These are phyloP conservation scores for Geotrupes spiniger DNA, from an alignment of 2,888 invertebrate species.

Conservation along the genomic window DNA sequence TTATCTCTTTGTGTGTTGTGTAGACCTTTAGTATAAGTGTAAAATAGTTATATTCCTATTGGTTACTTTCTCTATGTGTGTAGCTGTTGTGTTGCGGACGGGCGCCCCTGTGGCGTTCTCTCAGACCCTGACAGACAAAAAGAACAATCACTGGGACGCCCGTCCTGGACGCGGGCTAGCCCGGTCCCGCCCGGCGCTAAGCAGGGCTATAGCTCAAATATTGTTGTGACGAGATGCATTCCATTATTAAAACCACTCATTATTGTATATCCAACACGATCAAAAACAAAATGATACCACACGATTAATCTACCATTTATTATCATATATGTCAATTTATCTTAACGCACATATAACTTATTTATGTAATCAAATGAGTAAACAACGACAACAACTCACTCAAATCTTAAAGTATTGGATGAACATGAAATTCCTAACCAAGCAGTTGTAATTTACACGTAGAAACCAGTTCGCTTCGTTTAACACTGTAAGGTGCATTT, in stretches of 20 bases:
- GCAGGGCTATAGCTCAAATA: conserved; percentile 52
- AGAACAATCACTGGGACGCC: conserved; percentile 32
- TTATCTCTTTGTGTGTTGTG: conserved; percentile 53
- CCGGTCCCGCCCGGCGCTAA: conserved; percentile 41
- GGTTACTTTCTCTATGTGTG: conserved; percentile 50
- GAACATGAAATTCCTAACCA: too few species aligned
- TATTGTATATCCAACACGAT: conserved; percentile 16
- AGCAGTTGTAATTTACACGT: too few species aligned
- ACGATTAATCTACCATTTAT: background rate
- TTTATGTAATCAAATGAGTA: too few species aligned
- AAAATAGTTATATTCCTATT: conserved; percentile 50
- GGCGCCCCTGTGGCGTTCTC: conserved; percentile 34
- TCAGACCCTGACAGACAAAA: conserved; percentile 6
- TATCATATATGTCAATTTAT: conserved; percentile 22
- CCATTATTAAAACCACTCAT: conserved; percentile 49
- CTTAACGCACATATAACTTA: conserved; percentile 37
- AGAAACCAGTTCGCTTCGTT: too few species aligned
- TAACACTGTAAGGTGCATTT: too few species aligned
- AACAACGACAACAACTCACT: too few species aligned
- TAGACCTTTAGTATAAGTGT: conserved; percentile 51
- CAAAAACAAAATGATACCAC: background rate
- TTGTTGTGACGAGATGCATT: conserved; percentile 54
- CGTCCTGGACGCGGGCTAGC: conserved; percentile 40
- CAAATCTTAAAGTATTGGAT: too few species aligned
- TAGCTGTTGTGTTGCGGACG: conserved; percentile 51